A percentile compares a stretch with the other conserved stretches of the same genome.
Conservation (phyloP, 35 echinoderm and acorn worm species). For the Lytechinus variegatus region DNA sequence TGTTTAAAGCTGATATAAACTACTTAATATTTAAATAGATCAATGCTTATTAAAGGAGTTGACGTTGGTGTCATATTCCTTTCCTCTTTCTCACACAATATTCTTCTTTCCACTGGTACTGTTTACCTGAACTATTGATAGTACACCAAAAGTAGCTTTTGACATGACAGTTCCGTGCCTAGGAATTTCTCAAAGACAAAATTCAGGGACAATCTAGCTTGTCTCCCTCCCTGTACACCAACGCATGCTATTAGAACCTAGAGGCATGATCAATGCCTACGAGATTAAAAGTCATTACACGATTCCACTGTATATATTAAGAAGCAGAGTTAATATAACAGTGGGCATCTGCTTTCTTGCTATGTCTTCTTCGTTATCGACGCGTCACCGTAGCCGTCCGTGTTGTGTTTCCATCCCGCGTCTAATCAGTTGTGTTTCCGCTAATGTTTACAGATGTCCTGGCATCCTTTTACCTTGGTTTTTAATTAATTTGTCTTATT, state of each 20-base stretch:
- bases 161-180: background rate
- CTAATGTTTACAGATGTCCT: constrained; percentile 18
- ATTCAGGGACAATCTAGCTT: background rate
- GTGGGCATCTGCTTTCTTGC: background rate
- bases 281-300: constrained; percentile 9
- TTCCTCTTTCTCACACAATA: background rate
- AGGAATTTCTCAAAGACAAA: background rate
- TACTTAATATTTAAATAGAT: no score
- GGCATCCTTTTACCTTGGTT: background rate
- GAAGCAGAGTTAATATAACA: constrained; percentile 2
- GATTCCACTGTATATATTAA: constrained; percentile 13
- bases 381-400: background rate
- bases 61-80: background rate
- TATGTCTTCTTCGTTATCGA: background rate
- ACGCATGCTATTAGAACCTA: background rate
- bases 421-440: constrained; percentile 11
- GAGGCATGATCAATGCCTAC: background rate
- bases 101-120: background rate
- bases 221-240: background rate
- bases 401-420: background rate
- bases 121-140: constrained; percentile 17
- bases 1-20: no score
- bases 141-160: background rate
- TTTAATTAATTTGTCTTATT: constrained; percentile 21
- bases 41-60: no score